Evolutionary conservation across 2,113 vertebrate genomes (phyloP).

Genomic region (Meleagris gallopavo): DNA sequence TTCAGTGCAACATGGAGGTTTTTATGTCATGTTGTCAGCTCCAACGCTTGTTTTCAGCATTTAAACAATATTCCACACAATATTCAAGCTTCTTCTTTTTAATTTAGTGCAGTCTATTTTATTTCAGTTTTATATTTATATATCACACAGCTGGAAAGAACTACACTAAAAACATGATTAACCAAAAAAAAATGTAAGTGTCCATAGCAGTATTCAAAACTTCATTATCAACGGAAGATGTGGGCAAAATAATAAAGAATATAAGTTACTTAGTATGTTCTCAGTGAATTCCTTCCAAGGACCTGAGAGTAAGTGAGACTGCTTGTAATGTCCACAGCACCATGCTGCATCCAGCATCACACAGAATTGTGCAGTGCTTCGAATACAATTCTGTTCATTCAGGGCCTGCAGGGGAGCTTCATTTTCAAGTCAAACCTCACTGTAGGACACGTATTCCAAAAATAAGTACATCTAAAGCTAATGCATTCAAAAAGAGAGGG

Average conservation of each 20-base stretch:
- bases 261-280: neutral
- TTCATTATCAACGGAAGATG: neutral
- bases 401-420: neutral
- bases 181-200: neutral
- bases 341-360: accelerated
- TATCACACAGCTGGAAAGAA: neutral
- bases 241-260: neutral
- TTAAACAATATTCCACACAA: neutral
- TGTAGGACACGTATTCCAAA: neutral
- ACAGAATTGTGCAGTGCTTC: neutral
- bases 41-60: neutral
- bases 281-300: neutral
- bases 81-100: accelerated
- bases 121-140: neutral
- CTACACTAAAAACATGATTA: accelerated
- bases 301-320: neutral
- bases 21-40: neutral
- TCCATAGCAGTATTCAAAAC: neutral
- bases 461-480: neutral
- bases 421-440: neutral
- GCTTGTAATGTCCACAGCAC: neutral
- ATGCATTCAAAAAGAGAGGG: neutral
- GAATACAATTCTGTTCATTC: neutral
- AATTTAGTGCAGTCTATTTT: neutral
- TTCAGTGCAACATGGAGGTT: neutral